Evolutionary conservation across 2,797 vertebrate species (phyloP).

Genomic region (Tamandua tetradactyla): DNA sequence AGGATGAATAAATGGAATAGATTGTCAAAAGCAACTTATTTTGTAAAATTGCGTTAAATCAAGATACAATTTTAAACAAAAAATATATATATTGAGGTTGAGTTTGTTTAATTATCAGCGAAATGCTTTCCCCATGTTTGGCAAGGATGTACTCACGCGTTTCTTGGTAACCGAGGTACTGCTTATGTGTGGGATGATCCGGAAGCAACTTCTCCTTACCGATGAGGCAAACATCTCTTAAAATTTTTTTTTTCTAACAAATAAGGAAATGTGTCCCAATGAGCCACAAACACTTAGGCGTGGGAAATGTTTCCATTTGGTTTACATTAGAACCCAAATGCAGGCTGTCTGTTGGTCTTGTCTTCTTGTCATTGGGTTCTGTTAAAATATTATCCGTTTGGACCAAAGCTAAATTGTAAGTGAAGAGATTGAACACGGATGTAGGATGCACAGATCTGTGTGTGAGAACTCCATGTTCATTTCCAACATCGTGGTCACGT

Average conservation of each 20-base stretch:
- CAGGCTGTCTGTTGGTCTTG: background rate
- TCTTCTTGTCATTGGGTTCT: background rate
- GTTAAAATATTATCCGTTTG: background rate
- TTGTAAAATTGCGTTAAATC: background rate
- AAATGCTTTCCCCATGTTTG: background rate
- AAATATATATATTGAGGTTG: background rate
- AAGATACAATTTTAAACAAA: slow-evolving; percentile 3
- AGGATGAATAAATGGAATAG: background rate
- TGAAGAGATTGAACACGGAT: too few relatives aligned
- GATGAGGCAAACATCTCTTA: background rate
- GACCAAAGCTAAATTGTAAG: background rate
- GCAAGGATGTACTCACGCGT: background rate
- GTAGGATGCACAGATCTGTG: too few relatives aligned
- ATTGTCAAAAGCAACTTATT: background rate
- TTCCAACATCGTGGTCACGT: background rate
- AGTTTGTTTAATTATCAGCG: background rate
- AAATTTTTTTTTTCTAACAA: background rate
- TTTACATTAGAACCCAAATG: background rate
- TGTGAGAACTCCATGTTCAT: background rate
- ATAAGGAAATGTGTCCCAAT: background rate
- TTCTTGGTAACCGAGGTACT: background rate
- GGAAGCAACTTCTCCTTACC: background rate
- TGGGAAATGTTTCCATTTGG: background rate
- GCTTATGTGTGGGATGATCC: background rate
- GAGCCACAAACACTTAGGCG: background rate